These are phyloP conservation scores for Globia sparganii DNA, from an alignment of 2,888 invertebrate species.

Conservation along the genomic window DNA sequence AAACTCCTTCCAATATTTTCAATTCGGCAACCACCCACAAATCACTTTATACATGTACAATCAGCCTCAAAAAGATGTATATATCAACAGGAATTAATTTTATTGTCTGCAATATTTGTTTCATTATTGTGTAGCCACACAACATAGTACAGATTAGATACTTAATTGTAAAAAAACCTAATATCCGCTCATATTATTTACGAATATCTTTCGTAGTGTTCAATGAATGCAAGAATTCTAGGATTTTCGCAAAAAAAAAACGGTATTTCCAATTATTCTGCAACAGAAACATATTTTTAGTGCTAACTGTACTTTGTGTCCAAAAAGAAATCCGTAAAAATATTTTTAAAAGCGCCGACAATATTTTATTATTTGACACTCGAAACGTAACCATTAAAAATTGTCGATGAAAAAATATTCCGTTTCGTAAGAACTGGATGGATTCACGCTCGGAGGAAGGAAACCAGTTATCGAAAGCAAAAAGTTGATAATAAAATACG, in stretches of 20 bases:
- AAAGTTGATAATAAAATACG: constrained; percentile 68
- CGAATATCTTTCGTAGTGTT: not conserved
- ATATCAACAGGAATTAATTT: not conserved
- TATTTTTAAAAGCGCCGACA: constrained; percentile 54
- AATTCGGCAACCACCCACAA: constrained; percentile 38
- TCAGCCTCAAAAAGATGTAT: not conserved
- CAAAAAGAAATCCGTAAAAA: constrained; percentile 52
- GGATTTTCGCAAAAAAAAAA: not conserved
- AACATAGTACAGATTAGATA: not conserved
- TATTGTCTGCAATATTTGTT: not conserved
- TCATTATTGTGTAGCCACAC: no score
- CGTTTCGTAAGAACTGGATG: constrained; percentile 56
- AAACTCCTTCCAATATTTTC: constrained; percentile 38
- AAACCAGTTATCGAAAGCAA: constrained; percentile 65
- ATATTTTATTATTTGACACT: constrained; percentile 68
- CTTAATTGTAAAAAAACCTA: not conserved
- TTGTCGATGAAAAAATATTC: constrained; percentile 60
- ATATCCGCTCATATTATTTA: not conserved
- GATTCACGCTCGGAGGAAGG: constrained; percentile 56
- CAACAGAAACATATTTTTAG: not conserved
- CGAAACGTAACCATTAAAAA: constrained; percentile 66
- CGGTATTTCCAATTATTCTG: not conserved
- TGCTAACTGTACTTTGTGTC: constrained; percentile 26
- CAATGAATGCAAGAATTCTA: not conserved
- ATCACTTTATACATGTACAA: constrained; percentile 43